Conservation (phyloP, 1,140 invertebrate genomes). For the Pogonomyrmex barbatus region DNA sequence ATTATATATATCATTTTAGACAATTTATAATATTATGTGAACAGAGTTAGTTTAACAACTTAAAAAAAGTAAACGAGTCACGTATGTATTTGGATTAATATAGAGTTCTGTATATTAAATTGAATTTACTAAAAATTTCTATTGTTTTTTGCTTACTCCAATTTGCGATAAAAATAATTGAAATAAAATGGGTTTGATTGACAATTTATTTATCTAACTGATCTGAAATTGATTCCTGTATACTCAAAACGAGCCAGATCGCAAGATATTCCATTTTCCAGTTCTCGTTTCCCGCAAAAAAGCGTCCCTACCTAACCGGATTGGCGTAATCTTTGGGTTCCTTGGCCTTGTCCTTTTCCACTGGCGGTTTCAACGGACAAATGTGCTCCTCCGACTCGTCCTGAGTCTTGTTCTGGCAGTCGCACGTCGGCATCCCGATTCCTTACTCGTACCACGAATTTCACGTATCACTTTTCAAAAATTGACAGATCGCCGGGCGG, state of each 20-base stretch:
- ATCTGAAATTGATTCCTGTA: neutral
- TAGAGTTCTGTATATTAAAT: neutral
- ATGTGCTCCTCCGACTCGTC: conserved; percentile 68
- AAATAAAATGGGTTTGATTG: neutral
- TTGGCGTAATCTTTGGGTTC: neutral
- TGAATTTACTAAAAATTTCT: neutral
- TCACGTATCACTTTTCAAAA: neutral
- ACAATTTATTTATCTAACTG: neutral
- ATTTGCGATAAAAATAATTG: neutral
- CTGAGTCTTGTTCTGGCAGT: conserved; percentile 45
- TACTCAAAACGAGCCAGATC: neutral
- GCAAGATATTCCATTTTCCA: neutral
- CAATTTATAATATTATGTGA: neutral
- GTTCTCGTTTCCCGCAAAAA: neutral
- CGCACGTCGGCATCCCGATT: conserved; percentile 67
- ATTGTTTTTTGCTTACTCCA: neutral
- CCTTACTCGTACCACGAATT: neutral
- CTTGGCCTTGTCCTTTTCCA: conserved; percentile 18
- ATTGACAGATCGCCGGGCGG: neutral
- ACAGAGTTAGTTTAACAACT: neutral
- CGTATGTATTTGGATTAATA: neutral
- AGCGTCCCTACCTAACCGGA: conserved; percentile 65
- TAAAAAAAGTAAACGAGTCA: neutral
- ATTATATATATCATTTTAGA: neutral
- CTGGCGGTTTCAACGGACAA: conserved; percentile 68